Evolutionary conservation across 2,888 invertebrate species (phyloP), one percentile per base, ranked within the genome.

Genomic region (Eupithecia dodoneata): DNA sequence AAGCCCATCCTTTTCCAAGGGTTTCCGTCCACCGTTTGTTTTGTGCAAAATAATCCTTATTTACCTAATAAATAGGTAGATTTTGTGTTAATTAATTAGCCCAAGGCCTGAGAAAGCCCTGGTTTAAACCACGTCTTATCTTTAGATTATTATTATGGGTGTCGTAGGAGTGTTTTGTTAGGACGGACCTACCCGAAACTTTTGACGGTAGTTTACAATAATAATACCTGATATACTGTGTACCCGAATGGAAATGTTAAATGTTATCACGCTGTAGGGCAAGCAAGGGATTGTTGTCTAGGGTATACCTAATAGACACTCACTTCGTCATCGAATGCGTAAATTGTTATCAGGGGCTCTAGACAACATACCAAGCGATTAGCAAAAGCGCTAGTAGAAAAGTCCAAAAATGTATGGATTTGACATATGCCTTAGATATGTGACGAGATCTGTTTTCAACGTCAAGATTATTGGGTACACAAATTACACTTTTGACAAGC

Each of bases 21-120:
- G 10, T 69, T 45, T n/a, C n/a, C 67, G 13, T 6, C 10, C 42
- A 69, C 44, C 67, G 47, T 30, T 74, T 73, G 71, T 66, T 71
- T 52, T 15, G 71, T 73, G 59, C 70, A 79, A 77, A 45, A 80
- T 81, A 85, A 80, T 77, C 77, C 79, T 52, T 49, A 66, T 44
- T 66, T 42, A 65, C 66, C 41, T 66, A 49, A 49, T 47, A 49
- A 49, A 59, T 72, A 52, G 18, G 44, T 59, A 59, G n/a, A 72
- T 18, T 72, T 63, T 59, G 52, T 49, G 15, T 73, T 42, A 73
- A 44, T 66, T 52, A 41, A 67, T 67, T 65, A 41, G 47, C 41
- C 30, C 55, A 52, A 44, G 15, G 45, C 44, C 41, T 12, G 44
- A 42, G 42, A 13, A 72, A 44, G 15, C 72, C 18, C 18, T 55